A percentile compares a stretch with the other conserved stretches of the same genome.
phyloP scores from a whole-genome alignment of 2,113 vertebrate genomes.

The Oryzias javanicus region DNA sequence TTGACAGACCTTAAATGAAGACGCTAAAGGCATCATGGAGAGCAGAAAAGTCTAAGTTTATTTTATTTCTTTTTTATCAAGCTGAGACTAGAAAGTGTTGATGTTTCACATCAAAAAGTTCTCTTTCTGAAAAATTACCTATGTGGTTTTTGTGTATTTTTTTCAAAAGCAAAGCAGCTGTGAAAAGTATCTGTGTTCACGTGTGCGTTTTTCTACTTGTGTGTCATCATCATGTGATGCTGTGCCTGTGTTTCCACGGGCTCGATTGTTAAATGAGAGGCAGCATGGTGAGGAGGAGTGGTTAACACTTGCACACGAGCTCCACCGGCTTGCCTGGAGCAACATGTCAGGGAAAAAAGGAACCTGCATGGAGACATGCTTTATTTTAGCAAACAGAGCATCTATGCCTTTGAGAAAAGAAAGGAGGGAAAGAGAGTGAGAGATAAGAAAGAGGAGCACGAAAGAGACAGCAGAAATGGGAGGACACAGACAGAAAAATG shows the following conservation, averaged over 20 bases:
- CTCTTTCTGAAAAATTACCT: no score
- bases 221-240: not conserved
- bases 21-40: no score
- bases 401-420: constrained; percentile 31
- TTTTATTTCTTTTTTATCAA: no score
- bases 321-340: constrained; percentile 40
- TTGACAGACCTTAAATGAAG: no score
- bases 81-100: no score
- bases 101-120: no score
- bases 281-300: constrained; percentile 46
- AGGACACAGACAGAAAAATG: constrained; percentile 27
- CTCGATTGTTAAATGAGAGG: constrained; percentile 24
- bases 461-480: constrained; percentile 18
- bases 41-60: no score
- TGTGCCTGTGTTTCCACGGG: constrained; percentile 6
- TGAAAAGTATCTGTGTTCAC: constrained; percentile 8
- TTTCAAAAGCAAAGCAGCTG: constrained; percentile 45
- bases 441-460: constrained; percentile 11
- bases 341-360: constrained; percentile 25
- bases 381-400: constrained; percentile 40
- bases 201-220: not conserved
- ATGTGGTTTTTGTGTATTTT: not conserved
- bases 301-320: constrained; percentile 54
- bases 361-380: constrained; percentile 22
- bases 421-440: constrained; percentile 4